Percentiles rank a stretch among this genome's conserved stretches.
phyloP scores from a whole-genome alignment of 2,797 vertebrate genomes.

The Mus spretus region DNA sequence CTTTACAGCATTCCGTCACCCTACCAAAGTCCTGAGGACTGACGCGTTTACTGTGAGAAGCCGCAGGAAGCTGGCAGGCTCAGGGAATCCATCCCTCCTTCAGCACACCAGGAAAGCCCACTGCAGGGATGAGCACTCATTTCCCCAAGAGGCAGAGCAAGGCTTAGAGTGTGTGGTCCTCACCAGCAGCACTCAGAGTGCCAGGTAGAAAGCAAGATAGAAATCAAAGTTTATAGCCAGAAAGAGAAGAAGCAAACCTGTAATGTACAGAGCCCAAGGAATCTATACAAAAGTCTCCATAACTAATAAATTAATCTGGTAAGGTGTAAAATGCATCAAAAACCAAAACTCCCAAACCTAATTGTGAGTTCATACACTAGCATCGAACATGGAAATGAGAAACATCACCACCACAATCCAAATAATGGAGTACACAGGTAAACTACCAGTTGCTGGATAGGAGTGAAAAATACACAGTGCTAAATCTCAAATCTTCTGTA shows the following conservation, averaged over 20 bases:
- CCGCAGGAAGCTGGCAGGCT: too few species aligned
- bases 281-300: background rate
- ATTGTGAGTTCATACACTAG: background rate
- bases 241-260: conserved; percentile 14
- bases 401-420: background rate
- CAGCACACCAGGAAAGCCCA: background rate
- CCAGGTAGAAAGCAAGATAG: background rate
- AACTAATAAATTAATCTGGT: background rate
- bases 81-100: background rate
- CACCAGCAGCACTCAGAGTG: background rate
- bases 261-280: background rate
- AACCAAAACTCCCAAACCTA: background rate
- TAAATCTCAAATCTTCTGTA: background rate
- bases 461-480: background rate
- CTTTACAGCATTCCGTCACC: background rate
- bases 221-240: background rate
- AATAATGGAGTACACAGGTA: background rate
- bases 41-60: background rate
- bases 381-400: conserved; percentile 53
- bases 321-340: background rate
- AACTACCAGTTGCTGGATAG: background rate
- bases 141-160: background rate
- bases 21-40: background rate
- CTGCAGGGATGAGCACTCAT: background rate
- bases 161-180: background rate